Base-by-base conservation (phyloP, 1,140 invertebrate species). In the Caenorhabditis remanei region DNA sequence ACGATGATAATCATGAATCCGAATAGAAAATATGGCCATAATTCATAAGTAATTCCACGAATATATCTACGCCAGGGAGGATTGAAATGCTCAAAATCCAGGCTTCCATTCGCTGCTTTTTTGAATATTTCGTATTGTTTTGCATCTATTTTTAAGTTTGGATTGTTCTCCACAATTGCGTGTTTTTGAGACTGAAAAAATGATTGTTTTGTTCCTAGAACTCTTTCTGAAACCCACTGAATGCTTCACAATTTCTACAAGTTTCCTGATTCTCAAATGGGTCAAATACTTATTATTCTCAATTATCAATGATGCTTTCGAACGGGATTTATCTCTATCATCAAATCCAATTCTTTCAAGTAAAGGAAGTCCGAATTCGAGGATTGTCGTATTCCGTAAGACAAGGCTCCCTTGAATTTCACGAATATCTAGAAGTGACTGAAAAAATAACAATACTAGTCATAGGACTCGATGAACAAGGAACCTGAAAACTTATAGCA, bases 121-220 rank as follows among this genome's bases (percentile, higher is more conserved):
- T 79, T 48, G 0, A 79, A 79, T 21, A 79, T 79, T 21, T 24
- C 46, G 21, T 79, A 79, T 41, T 79, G 71, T 79, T 79, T 79
- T 24, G n/a, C 19, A 50, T 79, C 71, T 4, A 79, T 24, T 21
- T 13, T 21, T 50, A 79, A 13, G 13, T 14, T n/a, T 50, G 43
- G 46, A 79, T 79, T 79, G 0, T 14, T 19, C 9, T 24, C 11
- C 7, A 79, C 21, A 7, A 24, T 53, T 24, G 40, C 14, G 24
- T 50, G 24, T 24, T 13, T 79, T 53, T 79, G 71, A 50, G 46
- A 48, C 71, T 79, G n/a, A 16, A 71, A n/a, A 71, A 43, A 40
- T 8, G 24, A 40, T 46, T 8, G 19, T 46, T 40, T 40, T 13
- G 5, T 9, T 41, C 16, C 8, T 2, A 32, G 8, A 16, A 9